Evolutionary conservation across 53 echinoderm and acorn worm species (phyloP), one percentile per base, ranked within the genome.

Genomic region (Astropecten irregularis): DNA sequence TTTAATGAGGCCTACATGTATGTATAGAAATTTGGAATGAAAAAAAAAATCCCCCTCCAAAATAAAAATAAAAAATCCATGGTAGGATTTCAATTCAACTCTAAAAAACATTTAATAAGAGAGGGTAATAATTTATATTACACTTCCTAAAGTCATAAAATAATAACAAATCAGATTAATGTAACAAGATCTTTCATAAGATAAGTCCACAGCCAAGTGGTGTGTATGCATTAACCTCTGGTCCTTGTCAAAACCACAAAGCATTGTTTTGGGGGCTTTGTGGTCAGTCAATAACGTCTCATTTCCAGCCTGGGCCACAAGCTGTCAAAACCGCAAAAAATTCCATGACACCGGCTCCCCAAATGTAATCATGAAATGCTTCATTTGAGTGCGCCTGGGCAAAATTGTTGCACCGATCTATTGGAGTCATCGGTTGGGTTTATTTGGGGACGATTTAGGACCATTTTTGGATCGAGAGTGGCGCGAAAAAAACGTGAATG

Each of bases 191-290:
- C 39, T 36, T 18, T 9, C 16, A 18, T 18, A 0, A 42, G 42
- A 42, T 53, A 18, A 19, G 22, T 68, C 27, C 2, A 3, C 13
- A 44, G 46, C 13, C 7, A n/a, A n/a, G n/a, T n/a, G n/a, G n/a
- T n/a, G n/a, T n/a, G n/a, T n/a, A n/a, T n/a, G n/a, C n/a, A n/a
- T n/a, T n/a, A 16, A 25, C 4, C 70, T 11, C 39, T 2, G 22
- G 20, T 26, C 38, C 38, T 26, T 16, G 61, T 44, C 62, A 79
- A 79, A 79, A 79, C 60, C 79, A 36, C 22, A 60, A 66, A n/a
- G 63, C 79, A 60, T 79, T 62, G 79, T 79, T 79, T 62, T 60
- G 60, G 47, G 79, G 62, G 60, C 47, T 46, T 79, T 79, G 79
- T 62, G 79, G 79, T 79, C 79, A 79, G 22, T 62, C 79, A 60